Percentiles rank a stretch among this genome's conserved stretches.
phyloP scores from a whole-genome alignment of 2,797 vertebrate species.

The Neostethus bicornis region DNA sequence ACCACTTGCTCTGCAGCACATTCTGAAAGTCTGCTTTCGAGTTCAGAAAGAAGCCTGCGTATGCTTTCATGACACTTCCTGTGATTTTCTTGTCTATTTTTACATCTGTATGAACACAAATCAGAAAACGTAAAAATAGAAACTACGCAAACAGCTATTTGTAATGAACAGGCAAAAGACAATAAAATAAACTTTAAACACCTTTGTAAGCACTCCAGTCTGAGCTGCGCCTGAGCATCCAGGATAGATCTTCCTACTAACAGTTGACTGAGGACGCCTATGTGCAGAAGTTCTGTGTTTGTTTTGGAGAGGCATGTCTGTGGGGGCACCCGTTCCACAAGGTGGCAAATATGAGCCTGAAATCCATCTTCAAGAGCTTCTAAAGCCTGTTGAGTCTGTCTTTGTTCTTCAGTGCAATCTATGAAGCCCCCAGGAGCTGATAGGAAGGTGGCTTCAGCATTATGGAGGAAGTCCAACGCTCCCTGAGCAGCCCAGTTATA shows the following conservation, averaged over 20 bases:
- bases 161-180: too few species aligned
- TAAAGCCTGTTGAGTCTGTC: constrained; percentile 55
- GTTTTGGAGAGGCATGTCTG: constrained; percentile 68
- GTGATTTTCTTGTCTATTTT: constrained; percentile 74
- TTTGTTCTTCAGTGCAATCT: constrained; percentile 69
- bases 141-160: neutral
- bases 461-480: constrained; percentile 68
- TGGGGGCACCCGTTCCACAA: constrained; percentile 71
- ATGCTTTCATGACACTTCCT: constrained; percentile 78
- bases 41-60: constrained; percentile 65
- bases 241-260: constrained; percentile 71
- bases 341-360: constrained; percentile 68
- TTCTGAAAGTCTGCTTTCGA: constrained; percentile 75
- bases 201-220: constrained; percentile 74
- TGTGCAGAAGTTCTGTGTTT: constrained; percentile 76
- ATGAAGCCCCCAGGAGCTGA: constrained; percentile 67
- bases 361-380: constrained; percentile 78
- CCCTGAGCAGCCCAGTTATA: constrained; percentile 77
- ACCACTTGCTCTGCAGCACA: constrained; percentile 67
- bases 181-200: constrained; percentile 36
- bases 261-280: constrained; percentile 77
- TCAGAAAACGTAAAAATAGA: neutral
- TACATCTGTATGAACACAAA: constrained; percentile 73
- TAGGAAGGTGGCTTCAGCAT: constrained; percentile 73
- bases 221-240: constrained; percentile 77